Evolutionary conservation across 2,888 invertebrate species (phyloP).

Genomic region (Busseola fusca): DNA sequence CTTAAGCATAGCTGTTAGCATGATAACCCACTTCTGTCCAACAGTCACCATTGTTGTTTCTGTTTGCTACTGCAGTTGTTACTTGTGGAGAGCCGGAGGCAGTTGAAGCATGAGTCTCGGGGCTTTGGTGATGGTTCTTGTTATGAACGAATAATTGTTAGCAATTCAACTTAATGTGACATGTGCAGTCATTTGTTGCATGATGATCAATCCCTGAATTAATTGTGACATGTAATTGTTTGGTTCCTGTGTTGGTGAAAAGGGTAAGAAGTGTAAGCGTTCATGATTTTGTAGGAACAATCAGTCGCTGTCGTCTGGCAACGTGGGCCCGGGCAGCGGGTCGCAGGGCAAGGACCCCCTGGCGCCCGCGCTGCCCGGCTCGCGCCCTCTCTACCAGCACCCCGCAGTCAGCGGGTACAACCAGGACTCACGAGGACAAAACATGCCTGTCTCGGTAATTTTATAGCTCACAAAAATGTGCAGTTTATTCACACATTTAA

Average conservation of each 20-base stretch:
- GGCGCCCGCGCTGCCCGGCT: conserved; percentile 80
- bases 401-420: conserved; percentile 84
- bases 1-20: conserved; percentile 92
- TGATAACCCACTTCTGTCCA: conserved; percentile 61
- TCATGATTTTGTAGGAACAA: conserved; percentile 79
- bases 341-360: conserved; percentile 85
- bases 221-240: conserved; percentile 17
- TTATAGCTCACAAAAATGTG: neutral
- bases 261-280: conserved; percentile 35
- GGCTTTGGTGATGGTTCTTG: conserved; percentile 72
- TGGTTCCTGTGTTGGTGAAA: neutral
- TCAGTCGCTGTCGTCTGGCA: conserved; percentile 79
- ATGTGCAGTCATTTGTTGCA: conserved; percentile 53
- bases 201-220: conserved; percentile 39
- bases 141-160: conserved; percentile 25
- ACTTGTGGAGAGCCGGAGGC: conserved; percentile 43
- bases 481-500: neutral
- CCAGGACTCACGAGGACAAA: conserved; percentile 81
- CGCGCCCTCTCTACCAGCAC: conserved; percentile 84
- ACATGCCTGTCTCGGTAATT: conserved; percentile 84
- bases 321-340: conserved; percentile 77
- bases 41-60: conserved; percentile 44
- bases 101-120: conserved; percentile 67
- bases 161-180: conserved; percentile 21
- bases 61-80: conserved; percentile 49